A percentile compares a stretch with the other conserved stretches of the same genome.
phyloP scores from a whole-genome alignment of 2,113 vertebrate species.

The Megatriorchis doriae region DNA sequence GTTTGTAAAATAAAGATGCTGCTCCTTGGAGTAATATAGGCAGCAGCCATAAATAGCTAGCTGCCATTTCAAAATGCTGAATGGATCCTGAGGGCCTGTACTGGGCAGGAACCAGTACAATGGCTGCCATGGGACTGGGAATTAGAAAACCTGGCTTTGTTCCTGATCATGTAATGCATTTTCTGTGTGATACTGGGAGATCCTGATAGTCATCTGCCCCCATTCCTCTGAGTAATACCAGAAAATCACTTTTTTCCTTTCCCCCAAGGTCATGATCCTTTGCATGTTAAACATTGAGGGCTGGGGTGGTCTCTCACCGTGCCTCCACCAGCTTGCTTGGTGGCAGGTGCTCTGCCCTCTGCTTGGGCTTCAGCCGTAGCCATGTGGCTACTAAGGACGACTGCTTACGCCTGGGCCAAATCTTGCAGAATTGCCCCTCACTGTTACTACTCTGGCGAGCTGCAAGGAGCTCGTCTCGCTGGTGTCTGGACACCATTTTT shows the following conservation, averaged over 20 bases:
- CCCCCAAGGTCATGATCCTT: neutral
- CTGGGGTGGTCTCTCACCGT: neutral
- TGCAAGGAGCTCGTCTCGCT: accelerated
- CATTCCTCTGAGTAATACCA: neutral
- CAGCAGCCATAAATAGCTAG: neutral
- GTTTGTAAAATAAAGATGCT: neutral
- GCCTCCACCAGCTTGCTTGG: neutral
- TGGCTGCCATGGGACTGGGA: neutral
- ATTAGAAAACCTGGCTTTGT: neutral
- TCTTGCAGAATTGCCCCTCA: neutral
- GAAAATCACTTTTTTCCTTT: neutral
- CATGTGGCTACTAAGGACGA: neutral
- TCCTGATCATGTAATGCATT: neutral
- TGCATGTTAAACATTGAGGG: neutral
- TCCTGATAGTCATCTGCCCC: neutral
- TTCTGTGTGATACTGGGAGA: neutral
- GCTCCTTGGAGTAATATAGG: neutral
- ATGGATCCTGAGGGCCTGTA: neutral
- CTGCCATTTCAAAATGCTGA: neutral
- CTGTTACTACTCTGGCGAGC: neutral
- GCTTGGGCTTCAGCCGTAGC: neutral
- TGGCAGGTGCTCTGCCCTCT: neutral
- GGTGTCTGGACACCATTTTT: neutral
- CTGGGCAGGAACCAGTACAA: neutral
- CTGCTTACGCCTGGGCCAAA: neutral